Base-by-base conservation (phyloP, 2,797 vertebrate species). In the Botia kubotai region DNA sequence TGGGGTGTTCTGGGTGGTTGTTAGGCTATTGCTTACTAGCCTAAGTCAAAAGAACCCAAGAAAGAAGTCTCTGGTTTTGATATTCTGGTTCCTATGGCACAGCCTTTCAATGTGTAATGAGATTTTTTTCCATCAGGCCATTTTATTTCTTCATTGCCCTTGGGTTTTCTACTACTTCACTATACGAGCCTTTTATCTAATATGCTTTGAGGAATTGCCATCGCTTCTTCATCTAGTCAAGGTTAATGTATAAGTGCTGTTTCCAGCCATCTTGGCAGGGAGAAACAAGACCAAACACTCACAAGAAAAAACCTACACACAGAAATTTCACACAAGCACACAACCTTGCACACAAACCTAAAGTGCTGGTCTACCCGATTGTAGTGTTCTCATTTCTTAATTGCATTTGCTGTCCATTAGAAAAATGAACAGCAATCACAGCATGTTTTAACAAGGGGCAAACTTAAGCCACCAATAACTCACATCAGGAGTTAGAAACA, bases 381-480 rank as follows among this genome's bases (percentile, higher is more conserved):
- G 29, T 39, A 57, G 7, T 50, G 39, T 55, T 36, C 36, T 72
- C 16, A 48, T 72, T 6, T 11, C 29, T n/a, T 70, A 29, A 78
- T 72, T 50, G 70, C 13, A 36, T 63, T 72, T 63, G 23, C n/a
- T 50, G 0, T 88, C 79, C 91, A 93, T 93, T 92, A 93, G 88
- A 11, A 67, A 84, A 93, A 91, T 91, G 87, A 91, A 19, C 11
- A 5, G 2, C 7, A 2, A 71, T 13, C 70, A 80, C 83, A 29
- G 75, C 62, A 84, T 52, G 74, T 68, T 84, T 82, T 71, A 86
- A 82, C 84, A 86, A 19, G 36, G 48, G 21, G 60, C 6, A 43
- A 66, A 19, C 3, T 6, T 36, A 39, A 46, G n/a, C 50, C 21
- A 17, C 21, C 29, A 12, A 33, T 76, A 63, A 53, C 19, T 82